Base-by-base conservation (phyloP, 2,797 vertebrate genomes). In the Oreortyx pictus region DNA sequence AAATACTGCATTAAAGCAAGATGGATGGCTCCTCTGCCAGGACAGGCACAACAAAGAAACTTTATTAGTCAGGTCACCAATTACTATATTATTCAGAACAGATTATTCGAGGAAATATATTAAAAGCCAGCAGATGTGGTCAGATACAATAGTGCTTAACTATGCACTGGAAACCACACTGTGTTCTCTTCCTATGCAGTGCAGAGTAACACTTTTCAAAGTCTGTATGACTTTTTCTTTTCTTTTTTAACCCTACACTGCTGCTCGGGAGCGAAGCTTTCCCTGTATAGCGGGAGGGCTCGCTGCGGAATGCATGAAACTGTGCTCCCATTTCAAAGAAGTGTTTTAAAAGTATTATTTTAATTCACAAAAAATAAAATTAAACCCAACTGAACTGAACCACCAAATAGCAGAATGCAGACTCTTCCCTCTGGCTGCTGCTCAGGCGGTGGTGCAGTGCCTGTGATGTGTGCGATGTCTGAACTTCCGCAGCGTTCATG, bases 41-140 rank as follows among this genome's bases (percentile, higher is more conserved):
- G 87, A 93, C 73, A 82, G 81, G 79, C 56, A 92, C 80, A 96
- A 95, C 92, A 94, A 96, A 95, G 95, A 93, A 96, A 96, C 94
- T 96, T 95, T 95, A 96, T 96, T 96, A 94, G 96, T 96, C 94
- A 96, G 92, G 93, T 97, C 92, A 72, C 96, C 96, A 97, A 96
- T 97, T 97, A 96, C 94, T 95, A 4, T 83, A 94, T 93, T 93
- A 94, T 96, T 88, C 93, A 84, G 96, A 97, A 95, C 90, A 96
- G 96, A 97, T 97, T 96, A 96, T 96, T 96, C 80, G 91, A 94
- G 92, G 92, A 97, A 94, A 97, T 97, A 92, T 74, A 96, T 94
- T 93, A 93, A 95, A 95, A 96, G 86, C 88, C 87, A 96, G 95
- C 91, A 95, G 93, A 95, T 77, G 70, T 90, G 94, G 90, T 92